These are phyloP conservation scores for Caenorhabditis uteleia DNA, from an alignment of 2,888 invertebrate species.

Conservation along the genomic window DNA sequence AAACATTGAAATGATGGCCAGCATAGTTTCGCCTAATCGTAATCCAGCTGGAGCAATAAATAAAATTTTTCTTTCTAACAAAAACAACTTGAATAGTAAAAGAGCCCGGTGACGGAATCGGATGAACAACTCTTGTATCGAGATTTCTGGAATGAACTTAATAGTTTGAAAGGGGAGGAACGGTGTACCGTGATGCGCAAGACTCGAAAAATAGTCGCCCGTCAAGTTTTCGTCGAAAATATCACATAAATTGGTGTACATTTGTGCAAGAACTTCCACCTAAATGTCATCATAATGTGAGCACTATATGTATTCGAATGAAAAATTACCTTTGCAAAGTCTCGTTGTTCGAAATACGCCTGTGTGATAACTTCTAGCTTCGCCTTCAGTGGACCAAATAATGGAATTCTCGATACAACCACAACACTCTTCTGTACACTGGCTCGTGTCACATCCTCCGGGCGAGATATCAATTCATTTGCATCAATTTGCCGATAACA, in stretches of 20 bases:
- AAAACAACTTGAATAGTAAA: conserved; percentile 86
- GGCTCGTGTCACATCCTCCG: conserved; percentile 92
- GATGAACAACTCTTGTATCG: conserved; percentile 81
- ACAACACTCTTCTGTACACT: conserved; percentile 98
- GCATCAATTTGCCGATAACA: conserved; percentile 97
- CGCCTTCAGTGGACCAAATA: conserved; percentile 88
- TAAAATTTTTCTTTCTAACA: conserved; percentile 83
- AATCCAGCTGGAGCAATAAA: conserved; percentile 90
- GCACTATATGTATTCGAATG: too few species aligned
- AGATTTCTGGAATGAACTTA: conserved; percentile 77
- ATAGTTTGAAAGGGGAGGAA: conserved; percentile 1
- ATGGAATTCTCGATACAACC: conserved; percentile 80
- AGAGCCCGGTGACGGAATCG: conserved; percentile 90
- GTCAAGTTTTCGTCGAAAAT: conserved; percentile 75
- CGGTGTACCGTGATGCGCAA: conserved; percentile 25
- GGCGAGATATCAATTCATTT: conserved; percentile 81
- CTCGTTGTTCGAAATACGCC: conserved; percentile 88
- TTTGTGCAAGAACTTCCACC: conserved; percentile 79
- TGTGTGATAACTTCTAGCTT: conserved; percentile 94
- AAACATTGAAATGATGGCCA: conserved; percentile 87
- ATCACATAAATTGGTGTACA: conserved; percentile 87
- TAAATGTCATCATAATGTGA: conserved; percentile 10
- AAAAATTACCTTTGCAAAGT: conserved; percentile 73
- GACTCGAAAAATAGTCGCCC: conserved; percentile 24
- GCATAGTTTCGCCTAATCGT: conserved; percentile 79